Conservation (phyloP, 2,113 vertebrate genomes). For the Lipophrys pholis region DNA sequence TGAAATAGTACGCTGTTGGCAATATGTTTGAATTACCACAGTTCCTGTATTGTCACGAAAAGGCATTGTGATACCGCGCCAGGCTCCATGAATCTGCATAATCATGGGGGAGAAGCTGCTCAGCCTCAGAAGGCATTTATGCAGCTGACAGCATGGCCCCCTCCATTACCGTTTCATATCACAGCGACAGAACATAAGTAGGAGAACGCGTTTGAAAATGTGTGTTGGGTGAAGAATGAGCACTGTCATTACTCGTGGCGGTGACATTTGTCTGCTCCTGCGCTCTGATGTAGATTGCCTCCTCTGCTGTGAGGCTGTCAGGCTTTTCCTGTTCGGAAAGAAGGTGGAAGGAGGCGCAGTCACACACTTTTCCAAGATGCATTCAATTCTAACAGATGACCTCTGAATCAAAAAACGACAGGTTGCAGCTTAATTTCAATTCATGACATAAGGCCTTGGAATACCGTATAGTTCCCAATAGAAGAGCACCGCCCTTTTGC, state of each 20-base stretch:
- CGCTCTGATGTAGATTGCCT: conserved; percentile 12
- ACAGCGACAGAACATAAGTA: conserved; percentile 48
- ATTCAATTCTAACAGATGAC: conserved; percentile 27
- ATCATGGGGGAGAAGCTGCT: conserved; percentile 50
- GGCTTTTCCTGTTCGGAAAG: conserved; percentile 7
- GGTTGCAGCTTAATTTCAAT: conserved; percentile 43
- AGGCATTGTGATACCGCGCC: conserved; percentile 39
- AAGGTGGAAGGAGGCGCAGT: conserved; percentile 1
- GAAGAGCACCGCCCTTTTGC: no score
- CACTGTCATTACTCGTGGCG: conserved; percentile 51
- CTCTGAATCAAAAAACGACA: conserved; percentile 52
- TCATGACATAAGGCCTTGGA: conserved; percentile 27
- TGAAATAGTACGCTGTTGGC: conserved; percentile 58
- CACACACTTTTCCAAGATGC: conserved; percentile 26
- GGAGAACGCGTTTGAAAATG: conserved; percentile 50
- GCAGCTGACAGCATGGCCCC: conserved; percentile 27
- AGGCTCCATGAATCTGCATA: conserved; percentile 68
- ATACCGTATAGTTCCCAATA: background rate
- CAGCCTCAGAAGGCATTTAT: conserved; percentile 59
- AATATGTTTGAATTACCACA: conserved; percentile 71
- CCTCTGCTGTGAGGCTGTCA: background rate
- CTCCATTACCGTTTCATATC: conserved; percentile 62
- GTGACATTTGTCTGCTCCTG: conserved; percentile 49
- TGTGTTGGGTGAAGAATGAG: conserved; percentile 51
- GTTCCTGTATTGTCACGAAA: conserved; percentile 57